Evolutionary conservation across 2,888 invertebrate species (phyloP).

Genomic region (Synergus japonicus): DNA sequence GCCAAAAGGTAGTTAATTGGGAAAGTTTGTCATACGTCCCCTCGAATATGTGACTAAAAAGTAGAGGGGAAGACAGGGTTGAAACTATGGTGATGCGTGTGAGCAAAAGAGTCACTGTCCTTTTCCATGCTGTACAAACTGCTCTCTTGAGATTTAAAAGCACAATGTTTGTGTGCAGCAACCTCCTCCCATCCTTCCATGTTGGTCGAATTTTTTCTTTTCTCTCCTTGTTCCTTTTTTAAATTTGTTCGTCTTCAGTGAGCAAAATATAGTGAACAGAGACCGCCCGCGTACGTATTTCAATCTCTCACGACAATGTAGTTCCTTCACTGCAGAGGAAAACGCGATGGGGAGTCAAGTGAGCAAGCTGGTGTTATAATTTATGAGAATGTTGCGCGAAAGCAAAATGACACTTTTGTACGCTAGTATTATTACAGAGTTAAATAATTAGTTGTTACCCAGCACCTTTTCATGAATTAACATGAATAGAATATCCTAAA

Average conservation of each 20-base stretch:
- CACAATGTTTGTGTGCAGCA: not conserved
- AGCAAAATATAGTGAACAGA: not conserved
- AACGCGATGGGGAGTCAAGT: not conserved
- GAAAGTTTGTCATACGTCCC: not conserved
- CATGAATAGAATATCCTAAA: too few relatives aligned
- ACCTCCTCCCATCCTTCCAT: not conserved
- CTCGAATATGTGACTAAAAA: conserved; percentile 3
- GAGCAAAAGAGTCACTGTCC: conserved; percentile 12
- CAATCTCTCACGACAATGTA: not conserved
- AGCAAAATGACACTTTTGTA: conserved; percentile 21
- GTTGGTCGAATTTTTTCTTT: not conserved
- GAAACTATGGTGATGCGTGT: not conserved
- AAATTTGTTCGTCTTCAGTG: not conserved
- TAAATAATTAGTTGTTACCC: not conserved
- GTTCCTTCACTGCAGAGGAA: not conserved
- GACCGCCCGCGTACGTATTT: not conserved
- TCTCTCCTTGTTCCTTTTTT: not conserved
- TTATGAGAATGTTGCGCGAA: conserved; percentile 3
- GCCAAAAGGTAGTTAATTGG: not conserved
- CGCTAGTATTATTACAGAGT: not conserved
- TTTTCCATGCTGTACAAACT: conserved; percentile 13
- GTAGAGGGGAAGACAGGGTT: conserved; percentile 9
- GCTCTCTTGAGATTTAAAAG: conserved; percentile 18
- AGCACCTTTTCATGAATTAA: not conserved
- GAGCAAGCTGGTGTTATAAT: conserved; percentile 7